phyloP scores from a whole-genome alignment of 2,113 vertebrate genomes.

The Tachuris rubrigastra region DNA sequence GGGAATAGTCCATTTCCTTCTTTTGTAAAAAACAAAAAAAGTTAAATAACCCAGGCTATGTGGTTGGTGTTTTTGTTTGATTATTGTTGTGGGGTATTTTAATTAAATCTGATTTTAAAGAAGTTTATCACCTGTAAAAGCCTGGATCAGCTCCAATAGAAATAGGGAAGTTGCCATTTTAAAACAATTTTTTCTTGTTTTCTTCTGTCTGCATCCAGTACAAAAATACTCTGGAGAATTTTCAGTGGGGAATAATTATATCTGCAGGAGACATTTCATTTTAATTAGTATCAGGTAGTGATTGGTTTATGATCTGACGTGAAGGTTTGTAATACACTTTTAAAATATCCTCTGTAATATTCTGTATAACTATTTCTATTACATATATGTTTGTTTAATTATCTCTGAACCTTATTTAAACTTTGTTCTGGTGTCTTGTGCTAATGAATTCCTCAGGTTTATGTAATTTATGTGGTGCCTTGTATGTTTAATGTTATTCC shows the following conservation, averaged over 20 bases:
- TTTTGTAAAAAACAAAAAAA: not conserved
- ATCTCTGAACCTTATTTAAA: not conserved
- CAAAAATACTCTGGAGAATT: not conserved
- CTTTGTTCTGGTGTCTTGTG: not conserved
- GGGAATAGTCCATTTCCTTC: not conserved
- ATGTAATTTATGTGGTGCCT: not conserved
- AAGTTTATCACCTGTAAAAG: not conserved
- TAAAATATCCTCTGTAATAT: not conserved
- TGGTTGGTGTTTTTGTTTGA: not conserved
- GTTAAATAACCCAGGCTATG: not conserved
- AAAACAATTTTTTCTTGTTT: not conserved
- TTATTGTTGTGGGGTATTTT: not conserved
- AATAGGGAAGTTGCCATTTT: not conserved
- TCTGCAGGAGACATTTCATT: not conserved
- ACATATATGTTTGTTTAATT: not conserved
- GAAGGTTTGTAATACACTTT: not conserved
- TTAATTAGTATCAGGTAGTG: constrained; percentile 29
- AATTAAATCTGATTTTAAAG: not conserved
- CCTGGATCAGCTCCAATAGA: not conserved
- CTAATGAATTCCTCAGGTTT: not conserved
- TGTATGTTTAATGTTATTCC: not conserved
- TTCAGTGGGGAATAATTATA: constrained; percentile 11
- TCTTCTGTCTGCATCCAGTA: not conserved
- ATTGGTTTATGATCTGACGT: not conserved
- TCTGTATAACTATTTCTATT: not conserved